Evolutionary conservation across 2,797 vertebrate species (phyloP).

Genomic region (Enteromius thamalakanensis): DNA sequence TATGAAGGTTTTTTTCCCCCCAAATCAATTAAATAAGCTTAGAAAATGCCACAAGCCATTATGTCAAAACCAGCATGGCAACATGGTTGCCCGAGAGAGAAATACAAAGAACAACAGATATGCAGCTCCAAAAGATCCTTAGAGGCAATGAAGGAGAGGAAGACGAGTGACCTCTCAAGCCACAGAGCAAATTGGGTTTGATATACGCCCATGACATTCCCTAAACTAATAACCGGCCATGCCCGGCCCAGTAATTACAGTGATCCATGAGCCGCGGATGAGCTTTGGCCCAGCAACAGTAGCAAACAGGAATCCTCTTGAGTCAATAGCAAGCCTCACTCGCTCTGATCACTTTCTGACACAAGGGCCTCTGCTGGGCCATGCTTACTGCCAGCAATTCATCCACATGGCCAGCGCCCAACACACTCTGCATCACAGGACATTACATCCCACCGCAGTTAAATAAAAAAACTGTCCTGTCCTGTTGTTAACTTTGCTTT

Average conservation of each 20-base stretch:
- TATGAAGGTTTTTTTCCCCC: background rate
- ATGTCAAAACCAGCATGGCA: constrained; percentile 6
- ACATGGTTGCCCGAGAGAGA: constrained; percentile 20
- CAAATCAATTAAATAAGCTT: constrained; percentile 11
- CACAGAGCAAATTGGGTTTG: constrained; percentile 77
- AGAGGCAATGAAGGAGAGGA: constrained; percentile 37
- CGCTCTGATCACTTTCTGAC: constrained; percentile 45
- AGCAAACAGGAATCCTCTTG: constrained; percentile 40
- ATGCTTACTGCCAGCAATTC: constrained; percentile 55
- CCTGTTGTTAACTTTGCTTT: background rate
- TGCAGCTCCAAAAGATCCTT: constrained; percentile 24
- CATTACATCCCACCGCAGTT: constrained; percentile 32
- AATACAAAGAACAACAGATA: constrained; percentile 27
- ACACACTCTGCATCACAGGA: constrained; percentile 44
- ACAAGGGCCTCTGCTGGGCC: constrained; percentile 49
- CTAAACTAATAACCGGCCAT: constrained; percentile 83
- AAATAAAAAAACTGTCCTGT: background rate
- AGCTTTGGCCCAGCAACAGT: constrained; percentile 50
- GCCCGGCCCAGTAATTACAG: constrained; percentile 77
- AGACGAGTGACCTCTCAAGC: constrained; percentile 70
- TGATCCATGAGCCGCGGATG: constrained; percentile 70
- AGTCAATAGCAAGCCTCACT: constrained; percentile 40
- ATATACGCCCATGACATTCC: constrained; percentile 83
- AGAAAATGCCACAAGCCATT: constrained; percentile 18
- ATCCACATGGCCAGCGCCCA: constrained; percentile 47